Evolutionary conservation across 2,888 invertebrate genomes (phyloP), one percentile per base, ranked within the genome.

Genomic region (Drosophila mettleri): DNA sequence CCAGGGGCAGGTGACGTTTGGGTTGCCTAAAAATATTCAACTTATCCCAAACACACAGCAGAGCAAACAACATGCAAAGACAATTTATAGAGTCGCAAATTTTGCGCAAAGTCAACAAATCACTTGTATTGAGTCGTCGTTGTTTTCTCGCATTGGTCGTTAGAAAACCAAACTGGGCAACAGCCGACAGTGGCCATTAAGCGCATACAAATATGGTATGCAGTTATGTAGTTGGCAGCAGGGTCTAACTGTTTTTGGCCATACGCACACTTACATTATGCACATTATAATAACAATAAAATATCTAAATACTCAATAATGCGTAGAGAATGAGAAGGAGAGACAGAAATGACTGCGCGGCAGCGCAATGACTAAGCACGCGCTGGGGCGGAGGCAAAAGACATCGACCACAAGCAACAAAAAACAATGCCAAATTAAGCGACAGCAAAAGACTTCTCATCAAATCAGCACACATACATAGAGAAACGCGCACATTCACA

Each of bases 371-470:
- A 69, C 62, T 55, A 69, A 65, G 52, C 65, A 20, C 45, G 31
- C 48, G 54, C 59, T 43, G 58, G 63, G 69, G 69, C 66, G 74
- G 65, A 46, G 67, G 54, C 80, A 48, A 58, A 53, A 53, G 43
- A 27, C 53, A 45, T 33, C 39, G 27, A 46, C 20, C 58, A 43
- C 46, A 60, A 66, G 66, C 74, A 51, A 77, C 63, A 59, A 83
- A 79, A 75, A 64, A 73, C 69, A 82, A 75, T 74, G 69, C 88
- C 86, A 85, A 85, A 86, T 88, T 74, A 73, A 88, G 83, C 64
- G 70, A 69, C 67, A 74, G 52, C 63, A 38, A 49, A 39, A 66
- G 55, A 61, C 66, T 62, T 62, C 58, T 66, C 24, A 39, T 27
- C 38, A n/a, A 43, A 39, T 27, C 38, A n/a, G 34, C 20, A 45